These are phyloP conservation scores for Spizella passerina DNA, from an alignment of 2,797 vertebrate genomes.

Conservation along the genomic window DNA sequence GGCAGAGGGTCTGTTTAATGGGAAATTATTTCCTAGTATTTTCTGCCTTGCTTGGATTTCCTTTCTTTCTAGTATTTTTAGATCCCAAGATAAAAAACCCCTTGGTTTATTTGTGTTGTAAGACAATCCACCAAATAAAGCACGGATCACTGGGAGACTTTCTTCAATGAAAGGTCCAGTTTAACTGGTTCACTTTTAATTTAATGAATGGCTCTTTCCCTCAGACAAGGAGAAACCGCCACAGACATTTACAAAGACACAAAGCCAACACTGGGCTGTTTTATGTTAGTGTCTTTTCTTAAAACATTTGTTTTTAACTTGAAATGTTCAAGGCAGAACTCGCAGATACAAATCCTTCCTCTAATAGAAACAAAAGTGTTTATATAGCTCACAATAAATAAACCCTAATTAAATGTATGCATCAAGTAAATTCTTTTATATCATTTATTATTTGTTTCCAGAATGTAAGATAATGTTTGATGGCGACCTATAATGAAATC, in stretches of 20 bases:
- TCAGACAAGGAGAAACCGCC: slow-evolving; percentile 48
- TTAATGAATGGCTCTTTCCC: slow-evolving; percentile 71
- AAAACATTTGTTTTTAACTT: slow-evolving; percentile 72
- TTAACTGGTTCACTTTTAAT: slow-evolving; percentile 68
- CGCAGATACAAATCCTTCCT: slow-evolving; percentile 47
- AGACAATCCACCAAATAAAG: slow-evolving; percentile 73
- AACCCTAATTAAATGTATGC: slow-evolving; percentile 41
- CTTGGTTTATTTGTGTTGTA: slow-evolving; percentile 72
- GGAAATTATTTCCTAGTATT: slow-evolving; percentile 67
- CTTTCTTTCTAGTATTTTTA: slow-evolving; percentile 77
- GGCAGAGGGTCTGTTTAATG: slow-evolving; percentile 36
- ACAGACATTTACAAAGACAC: slow-evolving; percentile 71
- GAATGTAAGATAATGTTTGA: not conserved
- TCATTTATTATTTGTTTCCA: not conserved
- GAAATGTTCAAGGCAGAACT: slow-evolving; percentile 52
- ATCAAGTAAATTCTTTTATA: not conserved
- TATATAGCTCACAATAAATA: slow-evolving; percentile 13
- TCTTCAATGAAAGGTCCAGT: slow-evolving; percentile 70
- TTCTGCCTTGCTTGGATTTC: slow-evolving; percentile 64
- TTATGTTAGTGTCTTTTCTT: slow-evolving; percentile 70
- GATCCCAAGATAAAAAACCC: slow-evolving; percentile 66
- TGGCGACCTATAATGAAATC: not conserved
- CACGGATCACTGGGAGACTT: slow-evolving; percentile 71
- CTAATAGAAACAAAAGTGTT: slow-evolving; percentile 49
- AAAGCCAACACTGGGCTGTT: slow-evolving; percentile 62